Conservation (phyloP, 2,797 vertebrate genomes). For the Cynopterus sphinx region DNA sequence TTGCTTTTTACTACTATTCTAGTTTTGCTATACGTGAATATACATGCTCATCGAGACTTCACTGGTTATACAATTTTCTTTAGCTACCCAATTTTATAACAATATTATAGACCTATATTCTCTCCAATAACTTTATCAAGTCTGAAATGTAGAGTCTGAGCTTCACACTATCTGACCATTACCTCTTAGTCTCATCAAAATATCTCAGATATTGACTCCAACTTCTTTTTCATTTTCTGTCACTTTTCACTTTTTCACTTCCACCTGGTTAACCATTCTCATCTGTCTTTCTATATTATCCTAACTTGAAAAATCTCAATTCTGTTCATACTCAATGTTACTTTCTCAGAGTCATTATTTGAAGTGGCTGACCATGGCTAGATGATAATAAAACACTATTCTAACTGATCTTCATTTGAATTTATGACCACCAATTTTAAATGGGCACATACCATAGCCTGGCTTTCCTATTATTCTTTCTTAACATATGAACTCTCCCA, state of each 20-base stretch:
- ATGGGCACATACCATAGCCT: background rate
- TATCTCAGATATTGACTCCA: background rate
- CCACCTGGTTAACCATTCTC: background rate
- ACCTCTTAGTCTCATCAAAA: background rate
- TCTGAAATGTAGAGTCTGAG: background rate
- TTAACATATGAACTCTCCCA: background rate
- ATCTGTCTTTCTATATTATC: background rate
- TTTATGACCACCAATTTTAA: background rate
- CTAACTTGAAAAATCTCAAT: background rate
- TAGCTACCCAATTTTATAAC: background rate
- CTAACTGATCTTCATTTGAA: background rate
- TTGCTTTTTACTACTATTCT: background rate
- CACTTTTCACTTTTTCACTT: background rate
- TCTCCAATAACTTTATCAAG: background rate
- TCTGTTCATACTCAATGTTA: background rate
- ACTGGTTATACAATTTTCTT: background rate
- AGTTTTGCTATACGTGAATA: background rate
- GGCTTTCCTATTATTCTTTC: background rate
- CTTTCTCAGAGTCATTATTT: background rate
- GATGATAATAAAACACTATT: background rate
- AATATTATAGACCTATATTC: background rate
- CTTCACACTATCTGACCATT: background rate
- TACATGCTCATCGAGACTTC: background rate
- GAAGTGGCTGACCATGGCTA: background rate
- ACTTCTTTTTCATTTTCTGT: background rate